A percentile compares a stretch with the other conserved stretches of the same genome.
Conservation (phyloP, 35 echinoderm and acorn worm genomes). For the Heliocidaris tuberculata region DNA sequence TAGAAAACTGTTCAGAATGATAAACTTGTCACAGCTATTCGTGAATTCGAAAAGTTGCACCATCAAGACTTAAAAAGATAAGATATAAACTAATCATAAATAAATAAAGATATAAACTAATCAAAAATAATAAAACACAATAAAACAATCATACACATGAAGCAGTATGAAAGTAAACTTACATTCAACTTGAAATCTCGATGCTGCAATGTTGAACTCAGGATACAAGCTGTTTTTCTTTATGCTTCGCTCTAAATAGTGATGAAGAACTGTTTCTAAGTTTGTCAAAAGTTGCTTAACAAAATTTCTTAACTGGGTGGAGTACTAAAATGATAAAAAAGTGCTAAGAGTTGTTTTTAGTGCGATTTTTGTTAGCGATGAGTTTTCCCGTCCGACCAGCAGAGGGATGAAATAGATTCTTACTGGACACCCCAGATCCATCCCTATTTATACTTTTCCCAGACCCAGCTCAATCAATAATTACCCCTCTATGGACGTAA, state of each 20-base stretch:
- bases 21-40: not conserved
- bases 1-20: not conserved
- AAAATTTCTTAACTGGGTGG: too few species aligned
- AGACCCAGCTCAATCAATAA: not conserved
- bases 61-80: not conserved
- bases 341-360: not conserved
- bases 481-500: not conserved
- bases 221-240: not conserved
- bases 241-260: not conserved
- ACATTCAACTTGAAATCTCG: not conserved
- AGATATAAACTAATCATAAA: not conserved
- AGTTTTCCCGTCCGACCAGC: conserved; percentile 19
- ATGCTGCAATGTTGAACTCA: not conserved
- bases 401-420: conserved; percentile 21
- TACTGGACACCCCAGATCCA: not conserved
- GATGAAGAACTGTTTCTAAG: not conserved
- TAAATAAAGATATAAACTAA: not conserved
- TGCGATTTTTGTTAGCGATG: not conserved
- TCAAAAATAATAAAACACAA: too few species aligned
- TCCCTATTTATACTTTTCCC: conserved; percentile 11
- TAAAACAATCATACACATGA: too few species aligned
- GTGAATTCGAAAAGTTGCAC: not conserved
- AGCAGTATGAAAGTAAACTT: too few species aligned
- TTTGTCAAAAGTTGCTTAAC: not conserved
- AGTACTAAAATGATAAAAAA: not conserved